Evolutionary conservation across 92 coral and sea anemone genomes (phyloP).

Genomic region (Muricea muricata): DNA sequence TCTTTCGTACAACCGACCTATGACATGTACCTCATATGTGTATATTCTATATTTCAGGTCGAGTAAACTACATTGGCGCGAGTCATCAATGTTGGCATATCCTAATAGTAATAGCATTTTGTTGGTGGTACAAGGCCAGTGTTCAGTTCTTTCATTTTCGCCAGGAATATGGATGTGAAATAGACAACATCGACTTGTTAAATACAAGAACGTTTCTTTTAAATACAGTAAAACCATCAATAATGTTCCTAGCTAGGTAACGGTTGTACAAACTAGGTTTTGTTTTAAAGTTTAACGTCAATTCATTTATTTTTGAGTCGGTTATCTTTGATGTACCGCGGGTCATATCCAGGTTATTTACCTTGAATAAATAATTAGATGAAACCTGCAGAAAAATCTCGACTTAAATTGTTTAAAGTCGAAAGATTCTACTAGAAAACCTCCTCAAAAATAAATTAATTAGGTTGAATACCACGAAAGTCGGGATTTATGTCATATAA

Average conservation of each 20-base stretch:
- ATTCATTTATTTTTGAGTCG: too few species aligned
- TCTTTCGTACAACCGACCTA: too few species aligned
- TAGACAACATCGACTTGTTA: slow-evolving; percentile 66
- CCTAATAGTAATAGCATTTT: slow-evolving; percentile 77
- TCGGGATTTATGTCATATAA: too few species aligned
- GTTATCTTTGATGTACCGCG: too few species aligned
- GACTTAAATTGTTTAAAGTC: too few species aligned
- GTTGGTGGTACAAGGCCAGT: slow-evolving; percentile 91
- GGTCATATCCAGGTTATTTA: too few species aligned
- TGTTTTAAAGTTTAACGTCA: not conserved
- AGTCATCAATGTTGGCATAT: slow-evolving; percentile 99
- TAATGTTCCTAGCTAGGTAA: not conserved
- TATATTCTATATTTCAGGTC: slow-evolving; percentile 71
- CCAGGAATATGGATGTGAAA: slow-evolving; percentile 35
- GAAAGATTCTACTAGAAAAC: too few species aligned
- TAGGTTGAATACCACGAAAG: too few species aligned
- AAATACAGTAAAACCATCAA: not conserved
- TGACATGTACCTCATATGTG: too few species aligned
- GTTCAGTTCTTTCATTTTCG: slow-evolving; percentile 41
- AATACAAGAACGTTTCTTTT: not conserved
- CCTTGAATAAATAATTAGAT: too few species aligned
- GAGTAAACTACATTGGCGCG: slow-evolving; percentile 84
- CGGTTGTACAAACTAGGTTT: not conserved
- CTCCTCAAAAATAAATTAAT: too few species aligned
- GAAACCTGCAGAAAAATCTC: too few species aligned